These are phyloP conservation scores for Tachysurus vachellii DNA, from an alignment of 2,113 vertebrate genomes.

Conservation along the genomic window DNA sequence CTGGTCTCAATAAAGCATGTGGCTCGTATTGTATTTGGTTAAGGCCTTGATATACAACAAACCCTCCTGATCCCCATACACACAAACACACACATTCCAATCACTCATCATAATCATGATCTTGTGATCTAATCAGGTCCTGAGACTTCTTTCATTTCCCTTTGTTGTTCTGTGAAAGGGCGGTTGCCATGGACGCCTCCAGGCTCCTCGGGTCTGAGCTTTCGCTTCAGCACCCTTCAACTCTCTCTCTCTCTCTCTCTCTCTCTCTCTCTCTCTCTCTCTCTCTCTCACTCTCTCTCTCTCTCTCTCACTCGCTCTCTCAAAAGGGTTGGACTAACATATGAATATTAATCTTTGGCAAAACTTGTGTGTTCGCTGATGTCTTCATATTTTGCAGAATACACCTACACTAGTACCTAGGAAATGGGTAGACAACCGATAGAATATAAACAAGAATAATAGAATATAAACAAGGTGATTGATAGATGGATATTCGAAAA, in stretches of 20 bases:
- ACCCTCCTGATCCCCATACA: constrained; percentile 27
- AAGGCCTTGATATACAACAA: constrained; percentile 33
- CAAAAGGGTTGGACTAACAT: constrained; percentile 29
- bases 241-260: too few relatives aligned
- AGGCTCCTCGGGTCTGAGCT: constrained; percentile 38
- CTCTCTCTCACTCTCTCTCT: too few relatives aligned
- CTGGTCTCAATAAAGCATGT: constrained; percentile 32
- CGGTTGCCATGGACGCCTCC: constrained; percentile 54
- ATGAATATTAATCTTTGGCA: background rate
- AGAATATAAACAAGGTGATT: too few relatives aligned
- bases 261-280: too few relatives aligned
- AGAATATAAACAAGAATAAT: background rate
- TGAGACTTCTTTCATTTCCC: constrained; percentile 57
- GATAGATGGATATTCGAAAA: too few relatives aligned
- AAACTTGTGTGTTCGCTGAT: background rate
- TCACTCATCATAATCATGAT: constrained; percentile 54
- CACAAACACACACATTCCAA: constrained; percentile 45
- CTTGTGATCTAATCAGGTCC: constrained; percentile 58
- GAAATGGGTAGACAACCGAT: background rate
- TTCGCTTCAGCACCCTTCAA: constrained; percentile 32
- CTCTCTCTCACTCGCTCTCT: too few relatives aligned
- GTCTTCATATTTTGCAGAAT: background rate
- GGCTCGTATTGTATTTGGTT: constrained; percentile 37
- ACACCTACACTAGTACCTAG: background rate
- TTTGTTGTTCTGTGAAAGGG: constrained; percentile 51